phyloP scores from a whole-genome alignment of 2,888 invertebrate species.

The Tiliacea aurago region DNA sequence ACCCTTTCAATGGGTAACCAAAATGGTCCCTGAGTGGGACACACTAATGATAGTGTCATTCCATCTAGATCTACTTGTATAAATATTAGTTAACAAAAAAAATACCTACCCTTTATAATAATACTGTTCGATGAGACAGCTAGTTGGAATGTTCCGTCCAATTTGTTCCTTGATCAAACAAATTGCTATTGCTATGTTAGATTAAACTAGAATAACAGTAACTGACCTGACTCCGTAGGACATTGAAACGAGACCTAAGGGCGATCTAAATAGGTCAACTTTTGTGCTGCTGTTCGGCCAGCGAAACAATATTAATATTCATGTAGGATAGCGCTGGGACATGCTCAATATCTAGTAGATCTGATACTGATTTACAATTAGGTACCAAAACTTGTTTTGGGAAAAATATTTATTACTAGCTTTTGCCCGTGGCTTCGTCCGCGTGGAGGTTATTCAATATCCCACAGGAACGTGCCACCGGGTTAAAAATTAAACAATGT shows the following conservation, averaged over 20 bases:
- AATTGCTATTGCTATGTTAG: background rate
- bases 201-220: conserved; percentile 29
- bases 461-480: background rate
- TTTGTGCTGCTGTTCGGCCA: conserved; percentile 27
- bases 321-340: conserved; percentile 29
- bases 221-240: background rate
- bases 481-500: background rate
- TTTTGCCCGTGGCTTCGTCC: too few relatives aligned
- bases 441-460: background rate
- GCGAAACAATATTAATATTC: conserved; percentile 49
- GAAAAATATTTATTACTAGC: conserved; percentile 5
- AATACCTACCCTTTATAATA: background rate
- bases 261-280: conserved; percentile 40
- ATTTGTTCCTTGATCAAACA: conserved; percentile 12
- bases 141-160: background rate
- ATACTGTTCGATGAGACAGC: background rate
- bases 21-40: too few relatives aligned
- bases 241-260: conserved; percentile 17
- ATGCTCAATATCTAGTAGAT: conserved; percentile 40
- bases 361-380: conserved; percentile 35
- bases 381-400: conserved; percentile 10
- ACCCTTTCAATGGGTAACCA: too few relatives aligned
- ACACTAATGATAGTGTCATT: background rate
- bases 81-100: background rate
- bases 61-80: background rate